Evolutionary conservation across 92 coral and sea anemone genomes (phyloP).

Genomic region (Palythoa heliodiscus): DNA sequence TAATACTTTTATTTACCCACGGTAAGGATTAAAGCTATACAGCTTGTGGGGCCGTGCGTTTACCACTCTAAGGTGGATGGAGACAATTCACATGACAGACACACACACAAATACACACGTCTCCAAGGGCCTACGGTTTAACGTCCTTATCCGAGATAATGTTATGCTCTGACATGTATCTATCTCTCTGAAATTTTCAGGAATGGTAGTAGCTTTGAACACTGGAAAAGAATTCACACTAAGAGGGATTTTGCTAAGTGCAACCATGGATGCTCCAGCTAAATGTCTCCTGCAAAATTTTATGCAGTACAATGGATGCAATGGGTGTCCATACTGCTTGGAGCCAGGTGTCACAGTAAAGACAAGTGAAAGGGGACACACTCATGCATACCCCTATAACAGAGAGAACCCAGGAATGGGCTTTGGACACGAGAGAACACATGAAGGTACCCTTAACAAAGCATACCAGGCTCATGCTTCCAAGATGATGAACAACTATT

Average conservation of each 20-base stretch:
- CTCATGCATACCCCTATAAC: slow-evolving; percentile 59
- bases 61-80: too few relatives aligned
- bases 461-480: not conserved
- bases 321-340: slow-evolving; percentile 70
- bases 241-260: slow-evolving; percentile 53
- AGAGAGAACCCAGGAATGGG: not conserved
- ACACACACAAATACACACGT: too few relatives aligned
- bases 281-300: slow-evolving; percentile 58
- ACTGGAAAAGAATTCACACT: slow-evolving; percentile 22
- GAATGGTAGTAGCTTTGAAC: not conserved
- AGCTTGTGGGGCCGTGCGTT: too few relatives aligned
- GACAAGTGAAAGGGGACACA: slow-evolving; percentile 58
- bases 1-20: too few relatives aligned
- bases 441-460: not conserved
- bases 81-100: too few relatives aligned
- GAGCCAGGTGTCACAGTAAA: slow-evolving; percentile 49
- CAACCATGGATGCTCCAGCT: slow-evolving; percentile 72
- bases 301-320: slow-evolving; percentile 65
- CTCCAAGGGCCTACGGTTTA: too few relatives aligned
- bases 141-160: too few relatives aligned
- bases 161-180: too few relatives aligned
- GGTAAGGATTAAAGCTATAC: too few relatives aligned
- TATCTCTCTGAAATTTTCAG: not conserved
- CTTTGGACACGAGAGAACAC: not conserved
- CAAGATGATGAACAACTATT: not conserved